Percentiles rank a stretch among this genome's conserved stretches.
phyloP scores from a whole-genome alignment of 2,888 invertebrate genomes.

The Camptogramma bilineatum region DNA sequence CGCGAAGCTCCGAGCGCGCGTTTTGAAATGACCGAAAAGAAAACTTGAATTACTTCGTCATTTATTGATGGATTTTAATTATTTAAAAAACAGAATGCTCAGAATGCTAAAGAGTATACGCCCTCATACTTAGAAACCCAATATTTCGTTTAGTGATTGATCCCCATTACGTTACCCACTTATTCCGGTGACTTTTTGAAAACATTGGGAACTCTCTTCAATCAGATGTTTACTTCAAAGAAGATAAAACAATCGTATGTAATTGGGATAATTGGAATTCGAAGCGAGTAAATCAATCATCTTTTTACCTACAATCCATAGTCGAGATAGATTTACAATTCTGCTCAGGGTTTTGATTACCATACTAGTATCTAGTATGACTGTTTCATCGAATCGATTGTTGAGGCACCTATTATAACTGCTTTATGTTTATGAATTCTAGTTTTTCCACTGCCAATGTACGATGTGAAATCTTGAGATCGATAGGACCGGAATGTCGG shows the following conservation, averaged over 20 bases:
- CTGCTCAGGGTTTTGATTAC: constrained; percentile 57
- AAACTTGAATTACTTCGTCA: no score
- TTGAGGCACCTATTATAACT: constrained; percentile 40
- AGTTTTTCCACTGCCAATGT: constrained; percentile 20
- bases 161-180: constrained; percentile 54
- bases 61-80: no score
- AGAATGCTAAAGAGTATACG: no score
- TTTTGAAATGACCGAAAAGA: no score
- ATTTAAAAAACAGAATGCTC: no score
- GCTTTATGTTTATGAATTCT: constrained; percentile 22
- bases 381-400: constrained; percentile 64
- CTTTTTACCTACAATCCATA: constrained; percentile 40
- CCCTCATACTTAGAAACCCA: no score
- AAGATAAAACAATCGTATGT: constrained; percentile 34
- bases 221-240: constrained; percentile 4
- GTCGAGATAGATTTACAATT: constrained; percentile 56
- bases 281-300: constrained; percentile 21
- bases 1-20: no score
- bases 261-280: constrained; percentile 43
- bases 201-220: constrained; percentile 24
- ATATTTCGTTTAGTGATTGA: no score
- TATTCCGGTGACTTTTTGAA: constrained; percentile 23
- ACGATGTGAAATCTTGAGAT: constrained; percentile 22
- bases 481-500: constrained; percentile 10
- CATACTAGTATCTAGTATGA: constrained; percentile 62